A percentile compares a stretch with the other conserved stretches of the same genome.
These are phyloP conservation scores for Zhuqinia jingwanae DNA, from an alignment of 2,888 invertebrate species.

Conservation along the genomic window DNA sequence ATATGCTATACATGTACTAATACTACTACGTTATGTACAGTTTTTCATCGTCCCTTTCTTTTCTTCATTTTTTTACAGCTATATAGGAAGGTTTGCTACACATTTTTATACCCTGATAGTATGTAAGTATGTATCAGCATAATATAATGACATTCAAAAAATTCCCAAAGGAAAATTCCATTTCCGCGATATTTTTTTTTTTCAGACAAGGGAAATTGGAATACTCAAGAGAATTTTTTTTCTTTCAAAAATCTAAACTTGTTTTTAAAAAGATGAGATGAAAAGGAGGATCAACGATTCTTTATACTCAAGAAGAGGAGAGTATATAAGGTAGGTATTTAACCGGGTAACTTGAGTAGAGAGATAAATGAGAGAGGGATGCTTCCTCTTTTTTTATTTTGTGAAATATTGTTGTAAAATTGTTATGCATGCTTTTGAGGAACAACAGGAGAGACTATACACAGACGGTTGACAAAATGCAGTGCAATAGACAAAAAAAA, in stretches of 20 bases:
- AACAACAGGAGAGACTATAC: background rate
- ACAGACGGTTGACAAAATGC: slow-evolving; percentile 1
- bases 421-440: background rate
- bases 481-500: too few species aligned
- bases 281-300: too few species aligned
- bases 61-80: too few species aligned
- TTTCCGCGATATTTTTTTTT: slow-evolving; percentile 42
- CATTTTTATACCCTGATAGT: too few species aligned
- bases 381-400: background rate
- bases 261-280: slow-evolving; percentile 1
- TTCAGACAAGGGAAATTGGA: slow-evolving; percentile 43
- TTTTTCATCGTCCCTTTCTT: too few species aligned
- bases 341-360: slow-evolving; percentile 7
- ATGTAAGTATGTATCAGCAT: too few species aligned
- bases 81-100: too few species aligned
- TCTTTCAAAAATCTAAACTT: slow-evolving; percentile 14
- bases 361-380: slow-evolving; percentile 7
- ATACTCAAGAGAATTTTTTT: slow-evolving; percentile 47
- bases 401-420: background rate
- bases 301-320: too few species aligned
- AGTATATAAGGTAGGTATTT: background rate
- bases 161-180: slow-evolving; percentile 54
- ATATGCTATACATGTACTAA: background rate
- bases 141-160: slow-evolving; percentile 43
- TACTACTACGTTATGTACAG: background rate